phyloP scores from a whole-genome alignment of 1,140 invertebrate species.

The Bicyclus anynana region DNA sequence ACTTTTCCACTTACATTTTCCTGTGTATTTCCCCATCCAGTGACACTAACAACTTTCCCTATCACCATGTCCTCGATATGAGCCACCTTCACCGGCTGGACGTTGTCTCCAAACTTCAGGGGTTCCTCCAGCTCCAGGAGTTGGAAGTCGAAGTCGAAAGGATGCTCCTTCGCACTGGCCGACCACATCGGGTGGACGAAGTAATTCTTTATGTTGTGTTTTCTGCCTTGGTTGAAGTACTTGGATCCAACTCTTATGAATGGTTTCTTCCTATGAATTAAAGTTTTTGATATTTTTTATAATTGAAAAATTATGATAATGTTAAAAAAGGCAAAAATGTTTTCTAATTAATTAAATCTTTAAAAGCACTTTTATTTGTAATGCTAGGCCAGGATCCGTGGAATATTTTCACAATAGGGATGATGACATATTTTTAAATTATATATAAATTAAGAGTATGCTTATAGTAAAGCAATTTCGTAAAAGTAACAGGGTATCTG shows the following conservation, averaged over 20 bases:
- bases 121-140: slow-evolving; percentile 43
- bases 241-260: slow-evolving; percentile 59
- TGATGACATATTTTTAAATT: too few relatives aligned
- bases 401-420: too few relatives aligned
- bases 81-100: slow-evolving; percentile 57
- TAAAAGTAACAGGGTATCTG: too few relatives aligned
- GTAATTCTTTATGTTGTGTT: slow-evolving; percentile 32
- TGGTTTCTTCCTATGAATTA: slow-evolving; percentile 49
- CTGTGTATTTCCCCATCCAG: slow-evolving; percentile 66
- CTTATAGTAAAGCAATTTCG: too few relatives aligned
- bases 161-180: slow-evolving; percentile 50
- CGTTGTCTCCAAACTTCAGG: slow-evolving; percentile 48
- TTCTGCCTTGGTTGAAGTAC: slow-evolving; percentile 49
- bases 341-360: too few relatives aligned
- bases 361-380: too few relatives aligned
- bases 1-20: slow-evolving; percentile 54
- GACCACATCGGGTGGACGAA: slow-evolving; percentile 53
- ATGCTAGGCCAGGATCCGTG: too few relatives aligned
- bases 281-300: not conserved
- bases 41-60: slow-evolving; percentile 58
- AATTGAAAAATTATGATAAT: not conserved
- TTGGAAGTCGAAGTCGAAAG: slow-evolving; percentile 65
- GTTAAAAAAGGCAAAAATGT: too few relatives aligned
- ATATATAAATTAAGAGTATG: too few relatives aligned
- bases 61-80: slow-evolving; percentile 62